A percentile compares a stretch with the other conserved stretches of the same genome.
These are phyloP conservation scores for Acanthosepion lycidas DNA, from an alignment of 2,888 invertebrate species.

Conservation along the genomic window DNA sequence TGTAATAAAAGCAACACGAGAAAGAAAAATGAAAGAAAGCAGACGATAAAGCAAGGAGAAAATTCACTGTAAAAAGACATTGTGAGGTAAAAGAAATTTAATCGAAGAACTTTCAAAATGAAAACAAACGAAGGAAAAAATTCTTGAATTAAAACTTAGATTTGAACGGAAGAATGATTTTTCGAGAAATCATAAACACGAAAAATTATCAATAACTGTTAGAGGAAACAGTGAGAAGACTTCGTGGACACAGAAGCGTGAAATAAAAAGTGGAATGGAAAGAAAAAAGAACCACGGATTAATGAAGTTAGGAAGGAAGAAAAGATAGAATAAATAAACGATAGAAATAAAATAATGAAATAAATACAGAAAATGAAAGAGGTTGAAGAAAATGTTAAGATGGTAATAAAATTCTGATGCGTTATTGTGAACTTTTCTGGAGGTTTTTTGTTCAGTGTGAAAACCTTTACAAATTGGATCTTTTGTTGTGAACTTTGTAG, in stretches of 20 bases:
- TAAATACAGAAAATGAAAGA: background rate
- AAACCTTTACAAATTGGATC: conserved; percentile 18
- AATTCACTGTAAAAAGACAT: background rate
- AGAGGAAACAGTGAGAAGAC: background rate
- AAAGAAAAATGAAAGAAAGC: background rate
- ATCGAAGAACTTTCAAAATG: conserved; percentile 33
- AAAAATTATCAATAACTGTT: background rate
- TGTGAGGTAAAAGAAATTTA: background rate
- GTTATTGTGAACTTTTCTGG: background rate
- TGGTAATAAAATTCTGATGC: background rate
- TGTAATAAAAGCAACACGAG: background rate
- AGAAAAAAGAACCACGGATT: background rate
- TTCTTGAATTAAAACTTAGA: background rate
- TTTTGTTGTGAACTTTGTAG: background rate
- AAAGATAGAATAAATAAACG: background rate
- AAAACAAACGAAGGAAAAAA: background rate
- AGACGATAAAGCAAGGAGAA: background rate
- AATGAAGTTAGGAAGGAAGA: background rate
- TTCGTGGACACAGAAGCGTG: background rate
- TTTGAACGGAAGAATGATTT: background rate
- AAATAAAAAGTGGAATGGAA: background rate
- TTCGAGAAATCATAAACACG: background rate
- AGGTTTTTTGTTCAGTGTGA: background rate
- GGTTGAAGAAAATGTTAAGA: background rate
- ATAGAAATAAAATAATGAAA: background rate